A percentile compares a stretch with the other conserved stretches of the same genome.
Evolutionary conservation across 2,888 invertebrate genomes (phyloP).

Genomic region (Amiota mariae): DNA sequence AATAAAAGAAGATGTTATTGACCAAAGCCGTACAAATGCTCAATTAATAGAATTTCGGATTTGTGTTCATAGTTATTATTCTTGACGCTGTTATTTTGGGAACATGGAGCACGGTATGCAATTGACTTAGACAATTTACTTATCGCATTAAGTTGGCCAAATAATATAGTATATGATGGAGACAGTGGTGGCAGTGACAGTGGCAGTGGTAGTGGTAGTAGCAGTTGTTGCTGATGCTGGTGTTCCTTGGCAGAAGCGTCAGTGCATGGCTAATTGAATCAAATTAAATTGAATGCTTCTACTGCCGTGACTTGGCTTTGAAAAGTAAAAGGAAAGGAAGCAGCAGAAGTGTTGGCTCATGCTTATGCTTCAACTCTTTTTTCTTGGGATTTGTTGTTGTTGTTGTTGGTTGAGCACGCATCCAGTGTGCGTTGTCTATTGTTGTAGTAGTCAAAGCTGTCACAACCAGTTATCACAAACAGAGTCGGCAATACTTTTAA

Average conservation of each 20-base stretch:
- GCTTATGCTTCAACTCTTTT: too few relatives aligned
- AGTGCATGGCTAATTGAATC: conserved; percentile 59
- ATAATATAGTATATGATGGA: conserved; percentile 29
- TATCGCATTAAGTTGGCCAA: conserved; percentile 58
- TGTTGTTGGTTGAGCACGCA: too few relatives aligned
- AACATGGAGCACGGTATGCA: conserved; percentile 32
- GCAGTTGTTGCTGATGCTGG: too few relatives aligned
- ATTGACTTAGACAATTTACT: conserved; percentile 32
- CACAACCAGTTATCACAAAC: conserved; percentile 12
- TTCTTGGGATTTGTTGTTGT: too few relatives aligned
- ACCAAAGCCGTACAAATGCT: conserved; percentile 59
- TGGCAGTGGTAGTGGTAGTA: too few relatives aligned
- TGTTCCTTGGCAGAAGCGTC: conserved; percentile 5
- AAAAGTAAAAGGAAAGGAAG: too few relatives aligned
- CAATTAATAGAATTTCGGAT: conserved; percentile 61
- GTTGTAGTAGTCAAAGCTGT: not conserved
- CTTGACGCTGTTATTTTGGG: conserved; percentile 53
- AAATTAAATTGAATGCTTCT: conserved; percentile 30
- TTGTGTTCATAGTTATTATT: conserved; percentile 38
- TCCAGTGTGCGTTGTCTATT: too few relatives aligned
- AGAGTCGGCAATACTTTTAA: conserved; percentile 18
- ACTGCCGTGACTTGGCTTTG: too few relatives aligned
- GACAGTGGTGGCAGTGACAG: conserved; percentile 7
- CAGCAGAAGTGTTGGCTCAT: too few relatives aligned
- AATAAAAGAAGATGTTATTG: conserved; percentile 10